Base-by-base conservation (phyloP, 2,113 vertebrate species). In the Trogon surrucura region DNA sequence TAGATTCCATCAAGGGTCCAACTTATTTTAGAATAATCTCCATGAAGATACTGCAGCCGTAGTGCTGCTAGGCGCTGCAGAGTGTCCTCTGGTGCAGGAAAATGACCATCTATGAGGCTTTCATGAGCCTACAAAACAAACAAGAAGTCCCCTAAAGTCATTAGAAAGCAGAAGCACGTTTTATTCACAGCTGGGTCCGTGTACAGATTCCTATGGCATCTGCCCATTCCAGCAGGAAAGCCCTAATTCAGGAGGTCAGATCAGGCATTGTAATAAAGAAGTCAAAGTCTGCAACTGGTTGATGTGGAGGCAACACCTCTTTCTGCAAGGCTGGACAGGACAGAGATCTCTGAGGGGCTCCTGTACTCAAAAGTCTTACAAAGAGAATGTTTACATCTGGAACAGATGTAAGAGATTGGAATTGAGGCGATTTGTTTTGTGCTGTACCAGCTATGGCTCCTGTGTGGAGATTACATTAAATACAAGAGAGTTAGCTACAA, bases 91-190 rank as follows among this genome's bases (percentile, higher is more conserved):
- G 98, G 98, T 22, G 98, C 99, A 5, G 99, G 99, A 92, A 99
- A 99, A 93, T 99, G 99, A 34, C 99, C 99, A 18, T 98, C 99
- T 95, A 99, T 98, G 74, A 99, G 97, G 95, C 98, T 98, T 97
- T 99, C 99, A 3, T 99, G 99, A 60, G 99, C 99, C 99, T 99
- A 85, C 34, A 81, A 41, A 95, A 88, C 12, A 67, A 54, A 71
- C 34, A 82, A 20, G 4, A 72, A 57, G 23, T 19, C 22, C 80
- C 88, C 44, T 36, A 38, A 62, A 58, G 4, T 71, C 69, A 57
- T 91, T 13, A 96, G 57, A 89, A 87, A 75, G 30, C 48, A 74
- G 60, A 74, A 79, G 53, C 30, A 62, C 14, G 15, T 27, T 88
- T 81, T 6, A 62, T 36, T 57, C 50, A 65, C 51, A 60, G 26